Conservation (phyloP, 2,888 invertebrate species). For the Machimus rusticus region DNA sequence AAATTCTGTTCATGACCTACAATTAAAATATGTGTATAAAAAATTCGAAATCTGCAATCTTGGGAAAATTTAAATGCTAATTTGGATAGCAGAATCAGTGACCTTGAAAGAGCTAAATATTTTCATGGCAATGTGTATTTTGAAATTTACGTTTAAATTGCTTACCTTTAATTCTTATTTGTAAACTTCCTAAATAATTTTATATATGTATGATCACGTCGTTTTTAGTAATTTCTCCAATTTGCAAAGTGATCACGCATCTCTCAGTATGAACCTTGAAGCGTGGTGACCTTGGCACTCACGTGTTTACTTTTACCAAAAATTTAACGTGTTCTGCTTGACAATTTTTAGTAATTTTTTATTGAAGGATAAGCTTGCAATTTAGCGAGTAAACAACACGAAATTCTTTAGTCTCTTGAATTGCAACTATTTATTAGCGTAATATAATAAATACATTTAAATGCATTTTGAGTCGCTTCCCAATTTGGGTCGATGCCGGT, state of each 20-base stretch:
- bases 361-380: neutral
- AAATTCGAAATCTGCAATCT: neutral
- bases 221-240: neutral
- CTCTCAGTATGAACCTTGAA: neutral
- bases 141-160: too few species aligned
- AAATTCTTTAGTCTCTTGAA: neutral
- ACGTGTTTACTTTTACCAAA: neutral
- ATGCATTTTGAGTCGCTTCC: neutral
- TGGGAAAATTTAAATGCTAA: neutral
- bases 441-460: neutral
- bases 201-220: neutral
- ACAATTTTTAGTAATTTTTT: neutral
- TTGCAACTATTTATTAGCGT: neutral
- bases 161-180: neutral
- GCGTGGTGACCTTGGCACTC: neutral
- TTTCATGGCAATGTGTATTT: too few species aligned
- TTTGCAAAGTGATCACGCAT: neutral
- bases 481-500: neutral
- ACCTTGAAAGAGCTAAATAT: too few species aligned
- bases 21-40: neutral
- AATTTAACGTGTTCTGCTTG: neutral
- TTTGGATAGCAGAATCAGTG: too few species aligned
- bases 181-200: neutral
- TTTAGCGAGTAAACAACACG: neutral
- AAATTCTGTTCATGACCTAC: neutral